phyloP scores from a whole-genome alignment of 1,140 invertebrate species.

The Drosophila sp. region DNA sequence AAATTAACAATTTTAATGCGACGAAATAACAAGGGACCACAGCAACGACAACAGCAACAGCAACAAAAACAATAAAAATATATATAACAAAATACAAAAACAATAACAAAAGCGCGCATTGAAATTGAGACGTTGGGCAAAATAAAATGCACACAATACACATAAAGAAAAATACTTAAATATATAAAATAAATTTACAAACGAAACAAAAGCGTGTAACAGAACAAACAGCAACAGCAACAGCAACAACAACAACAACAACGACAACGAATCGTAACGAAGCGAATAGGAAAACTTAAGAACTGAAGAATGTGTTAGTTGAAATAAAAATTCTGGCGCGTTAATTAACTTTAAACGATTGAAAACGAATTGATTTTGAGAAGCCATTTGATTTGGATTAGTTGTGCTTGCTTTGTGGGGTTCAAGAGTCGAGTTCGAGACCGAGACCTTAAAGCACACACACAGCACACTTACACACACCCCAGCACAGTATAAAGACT shows the following conservation, averaged over 20 bases:
- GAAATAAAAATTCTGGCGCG: slow-evolving; percentile 76
- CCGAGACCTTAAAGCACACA: slow-evolving; percentile 27
- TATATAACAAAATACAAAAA: slow-evolving; percentile 34
- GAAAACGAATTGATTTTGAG: slow-evolving; percentile 81
- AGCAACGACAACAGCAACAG: slow-evolving; percentile 23
- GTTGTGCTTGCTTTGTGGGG: slow-evolving; percentile 66
- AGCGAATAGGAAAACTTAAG: slow-evolving; percentile 31
- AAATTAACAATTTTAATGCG: slow-evolving; percentile 81
- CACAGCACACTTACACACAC: slow-evolving; percentile 9
- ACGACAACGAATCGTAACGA: slow-evolving; percentile 39
- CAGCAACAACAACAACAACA: slow-evolving; percentile 32
- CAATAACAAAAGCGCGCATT: slow-evolving; percentile 66
- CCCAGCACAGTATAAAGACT: slow-evolving; percentile 45
- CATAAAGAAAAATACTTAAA: slow-evolving; percentile 61
- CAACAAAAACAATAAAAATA: slow-evolving; percentile 6
- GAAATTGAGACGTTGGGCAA: slow-evolving; percentile 70
- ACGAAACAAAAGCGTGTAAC: slow-evolving; percentile 77
- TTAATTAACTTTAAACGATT: slow-evolving; percentile 84
- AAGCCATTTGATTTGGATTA: slow-evolving; percentile 82
- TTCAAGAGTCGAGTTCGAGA: slow-evolving; percentile 41
- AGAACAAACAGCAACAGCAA: slow-evolving; percentile 33
- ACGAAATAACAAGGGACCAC: slow-evolving; percentile 34
- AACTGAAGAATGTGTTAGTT: slow-evolving; percentile 64
- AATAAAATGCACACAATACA: slow-evolving; percentile 58
- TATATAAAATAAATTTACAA: slow-evolving; percentile 76